phyloP scores from a whole-genome alignment of 2,113 vertebrate species.

The Hypomesus transpacificus region DNA sequence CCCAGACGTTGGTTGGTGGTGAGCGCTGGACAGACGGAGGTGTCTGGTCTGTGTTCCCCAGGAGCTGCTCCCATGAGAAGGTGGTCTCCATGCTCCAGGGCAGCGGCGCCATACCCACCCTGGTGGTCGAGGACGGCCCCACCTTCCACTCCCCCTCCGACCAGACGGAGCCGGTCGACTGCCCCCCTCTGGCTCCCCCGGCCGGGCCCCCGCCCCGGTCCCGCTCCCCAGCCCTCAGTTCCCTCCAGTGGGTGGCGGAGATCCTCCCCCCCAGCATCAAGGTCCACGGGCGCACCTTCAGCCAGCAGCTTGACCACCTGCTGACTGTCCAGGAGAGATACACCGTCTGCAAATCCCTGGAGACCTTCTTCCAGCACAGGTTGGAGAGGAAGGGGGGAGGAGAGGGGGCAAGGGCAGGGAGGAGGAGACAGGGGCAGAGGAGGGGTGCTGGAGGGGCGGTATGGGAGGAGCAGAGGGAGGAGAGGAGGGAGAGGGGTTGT shows the following conservation, averaged over 20 bases:
- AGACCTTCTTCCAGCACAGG: constrained; percentile 99
- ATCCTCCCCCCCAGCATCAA: constrained; percentile 95
- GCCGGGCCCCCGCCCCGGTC: constrained; percentile 64
- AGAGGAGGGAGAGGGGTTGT: background rate
- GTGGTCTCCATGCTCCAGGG: constrained; percentile 99
- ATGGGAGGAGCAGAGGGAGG: background rate
- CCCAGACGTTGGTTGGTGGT: too few relatives aligned
- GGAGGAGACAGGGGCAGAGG: background rate
- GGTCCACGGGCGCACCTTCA: constrained; percentile 92
- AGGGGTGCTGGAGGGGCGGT: background rate
- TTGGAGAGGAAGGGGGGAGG: constrained; percentile 40
- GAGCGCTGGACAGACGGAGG: too few relatives aligned
- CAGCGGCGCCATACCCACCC: constrained; percentile 92
- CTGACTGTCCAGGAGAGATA: constrained; percentile 91
- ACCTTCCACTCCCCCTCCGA: constrained; percentile 78
- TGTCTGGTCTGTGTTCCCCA: constrained; percentile 46
- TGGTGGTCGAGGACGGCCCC: constrained; percentile 92
- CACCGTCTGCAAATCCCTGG: constrained; percentile 86
- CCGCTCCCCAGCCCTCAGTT: constrained; percentile 87
- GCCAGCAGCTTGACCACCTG: constrained; percentile 95
- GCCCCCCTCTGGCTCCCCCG: constrained; percentile 45
- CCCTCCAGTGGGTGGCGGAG: constrained; percentile 96
- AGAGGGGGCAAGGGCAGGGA: background rate
- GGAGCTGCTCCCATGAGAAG: constrained; percentile 98
- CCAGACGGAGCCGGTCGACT: constrained; percentile 77